phyloP scores from a whole-genome alignment of 2,797 vertebrate species.

The Mastacembelus armatus region DNA sequence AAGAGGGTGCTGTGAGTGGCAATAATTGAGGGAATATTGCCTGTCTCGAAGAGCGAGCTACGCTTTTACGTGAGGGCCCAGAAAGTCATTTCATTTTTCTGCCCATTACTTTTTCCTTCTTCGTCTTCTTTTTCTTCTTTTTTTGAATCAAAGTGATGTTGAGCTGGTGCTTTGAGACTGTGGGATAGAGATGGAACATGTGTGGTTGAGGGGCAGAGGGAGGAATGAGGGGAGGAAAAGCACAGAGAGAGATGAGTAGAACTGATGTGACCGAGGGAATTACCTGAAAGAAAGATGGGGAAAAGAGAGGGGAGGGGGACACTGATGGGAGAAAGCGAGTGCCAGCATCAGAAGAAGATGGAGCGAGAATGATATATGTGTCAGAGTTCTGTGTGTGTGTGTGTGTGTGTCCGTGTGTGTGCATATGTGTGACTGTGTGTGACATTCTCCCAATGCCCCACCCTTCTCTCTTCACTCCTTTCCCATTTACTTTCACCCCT shows the following conservation, averaged over 20 bases:
- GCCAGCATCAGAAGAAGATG: constrained; percentile 62
- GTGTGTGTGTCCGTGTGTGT: constrained; percentile 26
- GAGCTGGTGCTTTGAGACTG: constrained; percentile 68
- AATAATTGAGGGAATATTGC: constrained; percentile 82
- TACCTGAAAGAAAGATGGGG: constrained; percentile 76
- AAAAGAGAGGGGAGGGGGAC: constrained; percentile 40
- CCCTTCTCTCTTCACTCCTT: constrained; percentile 56
- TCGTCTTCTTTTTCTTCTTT: constrained; percentile 29
- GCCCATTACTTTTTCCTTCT: constrained; percentile 78
- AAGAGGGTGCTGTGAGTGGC: constrained; percentile 70
- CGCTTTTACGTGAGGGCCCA: constrained; percentile 78
- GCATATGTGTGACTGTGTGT: constrained; percentile 16
- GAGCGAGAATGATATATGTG: constrained; percentile 61
- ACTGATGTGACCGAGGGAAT: constrained; percentile 79
- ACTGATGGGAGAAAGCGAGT: constrained; percentile 62
- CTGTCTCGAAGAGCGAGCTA: constrained; percentile 74
- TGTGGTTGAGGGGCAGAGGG: constrained; percentile 45
- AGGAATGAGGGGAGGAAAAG: constrained; percentile 43
- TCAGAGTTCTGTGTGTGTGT: constrained; percentile 47
- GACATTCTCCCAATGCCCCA: constrained; percentile 45
- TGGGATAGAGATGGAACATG: constrained; percentile 61
- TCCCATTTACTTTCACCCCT: constrained; percentile 56
- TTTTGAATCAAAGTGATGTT: constrained; percentile 77
- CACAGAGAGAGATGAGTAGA: constrained; percentile 71
- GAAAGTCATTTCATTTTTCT: constrained; percentile 85